Base-by-base conservation (phyloP, 1,140 invertebrate species). In the Hycleus phaleratus region DNA sequence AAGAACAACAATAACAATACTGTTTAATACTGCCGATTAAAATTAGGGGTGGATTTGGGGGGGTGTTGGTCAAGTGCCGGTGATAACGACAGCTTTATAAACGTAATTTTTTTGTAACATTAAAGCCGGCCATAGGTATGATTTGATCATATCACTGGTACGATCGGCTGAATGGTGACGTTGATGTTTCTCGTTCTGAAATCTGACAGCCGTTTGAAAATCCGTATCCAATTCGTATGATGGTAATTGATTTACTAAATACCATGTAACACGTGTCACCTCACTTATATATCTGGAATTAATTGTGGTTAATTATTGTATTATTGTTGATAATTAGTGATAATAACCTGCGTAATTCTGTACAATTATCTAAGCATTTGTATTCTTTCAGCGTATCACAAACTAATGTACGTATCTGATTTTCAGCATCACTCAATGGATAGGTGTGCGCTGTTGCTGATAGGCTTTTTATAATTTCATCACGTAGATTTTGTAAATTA, bases 81-180 rank as follows among this genome's bases (percentile, higher is more conserved):
- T 84, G 44, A 81, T 74, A 32, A 84, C 82, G 10, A 83, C 76
- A 6, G 82, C 82, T 65, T 83, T 78, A 66, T 82, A 81, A 54
- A 81, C 80, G 62, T 78, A 83, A 44, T 73, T 74, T 57, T 74
- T 75, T 25, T 78, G 78, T 61, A 81, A 76, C 73, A 83, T 75
- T 32, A 84, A 72, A 7, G 81, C 82, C 9, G 82, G 82, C 81
- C 82, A 84, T 9, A 84, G 75, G 66, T 82, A 84, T 4, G 79
- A 76, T 58, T 79, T 77, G 59, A 84, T 82, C 8, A 81, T 74
- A 66, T 83, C 81, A 4, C 79, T 82, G 58, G 78, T 77, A 4
- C 79, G 70, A 62, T 82, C 79, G 3, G 80, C 75, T 6, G 75
- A 70, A 38, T 77, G 74, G 68, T 80, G 80, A 3, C 81, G 73